Percentiles rank a stretch among this genome's conserved stretches.
Conservation (phyloP, 2,797 vertebrate species). For the Liparis tanakae region DNA sequence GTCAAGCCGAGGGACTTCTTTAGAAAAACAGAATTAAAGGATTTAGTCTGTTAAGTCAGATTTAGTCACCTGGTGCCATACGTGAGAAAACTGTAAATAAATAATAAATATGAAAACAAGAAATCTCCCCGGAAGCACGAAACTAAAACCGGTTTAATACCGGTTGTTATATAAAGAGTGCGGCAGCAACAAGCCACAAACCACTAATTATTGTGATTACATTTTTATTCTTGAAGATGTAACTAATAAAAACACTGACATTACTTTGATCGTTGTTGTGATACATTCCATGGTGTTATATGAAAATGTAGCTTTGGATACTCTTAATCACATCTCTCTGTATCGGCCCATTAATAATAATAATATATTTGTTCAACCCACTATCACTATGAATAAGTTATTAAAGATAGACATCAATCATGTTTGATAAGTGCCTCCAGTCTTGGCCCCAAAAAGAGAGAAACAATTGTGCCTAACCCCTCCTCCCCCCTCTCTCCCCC, state of each 20-base stretch:
- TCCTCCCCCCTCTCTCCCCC: background rate
- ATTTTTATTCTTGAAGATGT: background rate
- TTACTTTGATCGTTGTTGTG: background rate
- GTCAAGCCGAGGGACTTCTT: background rate
- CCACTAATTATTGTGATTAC: background rate
- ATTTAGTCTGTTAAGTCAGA: background rate
- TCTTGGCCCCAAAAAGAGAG: background rate
- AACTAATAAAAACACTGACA: background rate
- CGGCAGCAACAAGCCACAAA: background rate
- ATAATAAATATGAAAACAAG: background rate
- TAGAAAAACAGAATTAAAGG: background rate
- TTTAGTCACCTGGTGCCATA: background rate
- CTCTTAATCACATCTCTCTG: background rate
- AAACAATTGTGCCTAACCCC: background rate
- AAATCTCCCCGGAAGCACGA: background rate
- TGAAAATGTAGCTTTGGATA: background rate
- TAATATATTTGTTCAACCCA: background rate
- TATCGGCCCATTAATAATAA: background rate
- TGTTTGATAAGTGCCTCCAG: background rate
- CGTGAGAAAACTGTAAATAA: background rate
- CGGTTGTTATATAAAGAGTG: background rate
- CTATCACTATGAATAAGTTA: background rate
- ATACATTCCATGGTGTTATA: background rate
- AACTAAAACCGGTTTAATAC: background rate
- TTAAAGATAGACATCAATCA: constrained; percentile 3